A percentile compares a stretch with the other conserved stretches of the same genome.
These are phyloP conservation scores for Balearica regulorum DNA, from an alignment of 2,797 vertebrate species.

Conservation along the genomic window DNA sequence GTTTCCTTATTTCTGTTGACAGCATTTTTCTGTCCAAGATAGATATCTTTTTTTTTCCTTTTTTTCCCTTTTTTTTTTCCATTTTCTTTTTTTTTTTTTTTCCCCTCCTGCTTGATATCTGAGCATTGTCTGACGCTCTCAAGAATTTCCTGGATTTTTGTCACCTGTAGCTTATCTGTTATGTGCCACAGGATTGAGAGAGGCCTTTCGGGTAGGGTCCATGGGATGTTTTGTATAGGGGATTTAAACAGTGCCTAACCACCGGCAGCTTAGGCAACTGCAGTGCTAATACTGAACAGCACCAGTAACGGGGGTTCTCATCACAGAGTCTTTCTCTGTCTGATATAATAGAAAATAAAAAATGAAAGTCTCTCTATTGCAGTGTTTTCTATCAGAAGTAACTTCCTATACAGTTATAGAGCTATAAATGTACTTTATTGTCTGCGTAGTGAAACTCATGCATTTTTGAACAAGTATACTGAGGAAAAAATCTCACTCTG, in stretches of 20 bases:
- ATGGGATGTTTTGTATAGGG: not conserved
- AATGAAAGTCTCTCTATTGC: not conserved
- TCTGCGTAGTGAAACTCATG: not conserved
- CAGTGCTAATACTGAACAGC: not conserved
- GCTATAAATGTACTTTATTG: not conserved
- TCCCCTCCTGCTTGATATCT: not conserved
- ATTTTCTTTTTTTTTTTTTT: too few species aligned
- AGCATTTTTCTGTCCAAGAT: not conserved
- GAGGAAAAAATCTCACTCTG: not conserved
- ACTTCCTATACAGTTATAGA: not conserved
- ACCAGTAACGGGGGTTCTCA: not conserved
- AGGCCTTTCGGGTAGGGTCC: not conserved
- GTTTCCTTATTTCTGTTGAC: not conserved
- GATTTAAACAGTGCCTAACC: not conserved
- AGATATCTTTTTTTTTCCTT: too few species aligned
- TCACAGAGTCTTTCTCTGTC: not conserved
- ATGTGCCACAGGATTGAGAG: not conserved
- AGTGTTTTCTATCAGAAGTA: not conserved
- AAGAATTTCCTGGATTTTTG: not conserved
- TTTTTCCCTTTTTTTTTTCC: accelerated
- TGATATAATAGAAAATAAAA: not conserved
- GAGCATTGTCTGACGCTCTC: not conserved
- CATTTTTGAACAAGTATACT: not conserved
- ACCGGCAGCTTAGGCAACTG: not conserved
- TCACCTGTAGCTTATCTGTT: not conserved